Evolutionary conservation across 2,797 vertebrate species (phyloP).

Genomic region (Acrossocheilus fasciatus): DNA sequence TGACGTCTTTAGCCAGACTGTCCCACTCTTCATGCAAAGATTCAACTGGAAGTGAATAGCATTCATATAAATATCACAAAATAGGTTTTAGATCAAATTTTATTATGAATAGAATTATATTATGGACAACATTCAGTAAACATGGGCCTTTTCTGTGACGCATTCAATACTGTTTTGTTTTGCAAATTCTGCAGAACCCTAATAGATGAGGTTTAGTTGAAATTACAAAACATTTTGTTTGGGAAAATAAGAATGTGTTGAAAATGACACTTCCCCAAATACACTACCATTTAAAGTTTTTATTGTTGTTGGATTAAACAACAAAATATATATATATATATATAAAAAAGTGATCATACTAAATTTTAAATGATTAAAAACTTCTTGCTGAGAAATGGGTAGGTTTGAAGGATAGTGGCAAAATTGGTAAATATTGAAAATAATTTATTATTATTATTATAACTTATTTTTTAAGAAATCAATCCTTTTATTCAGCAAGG

Average conservation of each 20-base stretch:
- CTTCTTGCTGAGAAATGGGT: too few species aligned
- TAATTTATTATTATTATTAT: too few species aligned
- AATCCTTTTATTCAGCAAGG: background rate
- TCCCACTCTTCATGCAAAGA: slow-evolving; percentile 71
- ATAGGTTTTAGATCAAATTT: background rate
- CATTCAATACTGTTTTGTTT: background rate
- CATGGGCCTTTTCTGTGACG: background rate
- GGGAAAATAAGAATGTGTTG: background rate
- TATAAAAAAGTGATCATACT: too few species aligned
- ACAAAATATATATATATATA: background rate
- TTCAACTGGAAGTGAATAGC: slow-evolving; percentile 67
- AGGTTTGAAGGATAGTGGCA: background rate
- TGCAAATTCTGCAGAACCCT: background rate
- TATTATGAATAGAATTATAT: background rate
- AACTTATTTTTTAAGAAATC: background rate
- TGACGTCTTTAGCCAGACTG: slow-evolving; percentile 64
- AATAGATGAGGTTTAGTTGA: background rate
- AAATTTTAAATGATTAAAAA: too few species aligned
- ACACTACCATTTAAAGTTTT: background rate
- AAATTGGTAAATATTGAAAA: too few species aligned
- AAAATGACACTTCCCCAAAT: background rate
- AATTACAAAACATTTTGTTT: background rate
- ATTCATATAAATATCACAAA: background rate
- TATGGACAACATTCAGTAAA: background rate
- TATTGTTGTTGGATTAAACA: background rate